Evolutionary conservation across 2,797 vertebrate genomes (phyloP).

Genomic region (Benthosema pterotum): DNA sequence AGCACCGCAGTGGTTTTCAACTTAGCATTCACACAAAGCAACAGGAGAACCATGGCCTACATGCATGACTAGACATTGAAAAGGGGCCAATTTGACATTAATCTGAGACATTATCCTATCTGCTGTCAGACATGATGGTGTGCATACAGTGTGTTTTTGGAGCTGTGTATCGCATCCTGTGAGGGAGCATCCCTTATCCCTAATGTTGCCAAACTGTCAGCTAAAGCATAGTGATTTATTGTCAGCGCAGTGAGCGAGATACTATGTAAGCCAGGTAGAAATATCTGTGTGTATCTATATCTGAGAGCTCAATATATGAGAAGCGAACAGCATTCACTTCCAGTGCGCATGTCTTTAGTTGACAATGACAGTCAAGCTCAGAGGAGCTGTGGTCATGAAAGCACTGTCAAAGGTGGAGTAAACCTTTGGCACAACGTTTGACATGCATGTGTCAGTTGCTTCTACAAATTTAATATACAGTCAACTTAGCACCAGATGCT

Average conservation of each 20-base stretch:
- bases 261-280: no score
- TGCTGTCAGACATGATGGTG: constrained; percentile 11
- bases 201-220: constrained; percentile 32
- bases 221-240: constrained; percentile 45
- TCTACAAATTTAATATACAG: constrained; percentile 8
- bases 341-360: constrained; percentile 25
- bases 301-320: no score
- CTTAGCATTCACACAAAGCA: constrained; percentile 25
- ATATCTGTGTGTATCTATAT: no score
- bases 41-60: not conserved
- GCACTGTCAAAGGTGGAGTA: constrained; percentile 42
- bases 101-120: constrained; percentile 20
- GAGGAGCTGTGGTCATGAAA: constrained; percentile 41
- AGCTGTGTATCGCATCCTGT: not conserved
- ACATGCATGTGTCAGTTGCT: constrained; percentile 37
- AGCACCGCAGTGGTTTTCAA: constrained; percentile 31
- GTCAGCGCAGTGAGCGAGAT: no score
- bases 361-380: constrained; percentile 45
- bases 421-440: constrained; percentile 34
- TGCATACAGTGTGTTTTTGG: not conserved
- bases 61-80: not conserved
- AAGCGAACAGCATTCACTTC: no score
- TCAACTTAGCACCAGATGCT: constrained; percentile 39
- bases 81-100: constrained; percentile 22
- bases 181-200: constrained; percentile 35